Percentiles rank a stretch among this genome's conserved stretches.
phyloP scores from a whole-genome alignment of 2,888 invertebrate genomes.

The Sarcophaga carnaria region DNA sequence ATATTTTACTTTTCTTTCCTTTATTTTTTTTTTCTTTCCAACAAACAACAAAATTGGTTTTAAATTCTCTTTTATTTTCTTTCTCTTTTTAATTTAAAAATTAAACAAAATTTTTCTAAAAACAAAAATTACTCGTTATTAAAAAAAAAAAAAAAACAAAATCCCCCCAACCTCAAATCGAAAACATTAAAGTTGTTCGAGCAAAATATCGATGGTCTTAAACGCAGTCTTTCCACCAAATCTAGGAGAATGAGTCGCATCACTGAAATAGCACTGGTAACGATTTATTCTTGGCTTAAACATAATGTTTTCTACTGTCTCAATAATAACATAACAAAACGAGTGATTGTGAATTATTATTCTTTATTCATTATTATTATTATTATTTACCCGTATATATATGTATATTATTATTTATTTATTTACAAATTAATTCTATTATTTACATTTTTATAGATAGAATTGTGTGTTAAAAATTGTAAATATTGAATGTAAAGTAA shows the following conservation, averaged over 20 bases:
- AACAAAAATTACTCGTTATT: slow-evolving; percentile 53
- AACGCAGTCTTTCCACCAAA: slow-evolving; percentile 89
- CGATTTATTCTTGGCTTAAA: slow-evolving; percentile 79
- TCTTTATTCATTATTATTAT: slow-evolving; percentile 70
- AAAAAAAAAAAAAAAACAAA: slow-evolving; percentile 49
- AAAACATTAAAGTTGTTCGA: slow-evolving; percentile 87
- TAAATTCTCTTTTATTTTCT: slow-evolving; percentile 45
- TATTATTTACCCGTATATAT: slow-evolving; percentile 53
- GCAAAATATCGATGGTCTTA: slow-evolving; percentile 93
- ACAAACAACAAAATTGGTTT: slow-evolving; percentile 60
- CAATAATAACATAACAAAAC: slow-evolving; percentile 77
- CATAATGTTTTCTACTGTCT: slow-evolving; percentile 73
- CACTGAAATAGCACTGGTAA: slow-evolving; percentile 92
- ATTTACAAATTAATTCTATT: slow-evolving; percentile 35
- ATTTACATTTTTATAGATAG: slow-evolving; percentile 28
- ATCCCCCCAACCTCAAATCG: slow-evolving; percentile 43
- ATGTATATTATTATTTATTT: slow-evolving; percentile 33
- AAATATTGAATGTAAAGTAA: no score
- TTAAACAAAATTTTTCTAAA: slow-evolving; percentile 26
- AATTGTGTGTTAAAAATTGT: slow-evolving; percentile 39
- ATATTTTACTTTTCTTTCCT: slow-evolving; percentile 56
- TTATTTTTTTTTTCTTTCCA: slow-evolving; percentile 67
- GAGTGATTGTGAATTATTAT: slow-evolving; percentile 76
- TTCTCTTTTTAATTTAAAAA: slow-evolving; percentile 35
- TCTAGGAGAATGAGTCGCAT: slow-evolving; percentile 92